These are phyloP conservation scores for Bombus affinis DNA, from an alignment of 1,140 invertebrate species.

Conservation along the genomic window DNA sequence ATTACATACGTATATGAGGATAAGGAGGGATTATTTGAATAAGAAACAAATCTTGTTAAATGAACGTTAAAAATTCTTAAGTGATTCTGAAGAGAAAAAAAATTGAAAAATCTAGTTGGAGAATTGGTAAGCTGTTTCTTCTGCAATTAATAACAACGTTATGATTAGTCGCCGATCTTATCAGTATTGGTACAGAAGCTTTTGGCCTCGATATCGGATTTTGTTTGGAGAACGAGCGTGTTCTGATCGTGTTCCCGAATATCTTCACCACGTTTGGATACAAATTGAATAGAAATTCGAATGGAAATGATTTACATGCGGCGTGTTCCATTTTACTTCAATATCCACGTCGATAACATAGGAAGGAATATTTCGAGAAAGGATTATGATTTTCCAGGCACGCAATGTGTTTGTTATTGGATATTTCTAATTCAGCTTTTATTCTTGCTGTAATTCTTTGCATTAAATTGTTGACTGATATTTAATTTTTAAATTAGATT, in stretches of 20 bases:
- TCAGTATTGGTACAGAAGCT: neutral
- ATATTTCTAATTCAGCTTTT: neutral
- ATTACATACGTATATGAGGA: no score
- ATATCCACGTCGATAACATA: neutral
- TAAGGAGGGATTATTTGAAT: no score
- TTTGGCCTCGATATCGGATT: neutral
- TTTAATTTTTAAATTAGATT: neutral
- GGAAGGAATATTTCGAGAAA: neutral
- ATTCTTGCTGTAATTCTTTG: no score
- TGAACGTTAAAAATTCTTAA: no score
- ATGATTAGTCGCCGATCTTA: no score
- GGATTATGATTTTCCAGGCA: neutral
- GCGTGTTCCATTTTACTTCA: neutral
- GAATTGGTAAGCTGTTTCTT: neutral
- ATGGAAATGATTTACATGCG: constrained; percentile 12
- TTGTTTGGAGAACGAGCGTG: neutral
- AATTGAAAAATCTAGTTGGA: no score
- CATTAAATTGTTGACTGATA: neutral
- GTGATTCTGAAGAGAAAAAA: no score
- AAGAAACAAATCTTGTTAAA: no score
- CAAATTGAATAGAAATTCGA: constrained; percentile 25
- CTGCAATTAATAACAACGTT: no score
- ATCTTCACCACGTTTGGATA: constrained; percentile 17
- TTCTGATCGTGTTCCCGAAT: neutral
- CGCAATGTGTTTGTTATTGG: neutral